Conservation (phyloP, 2,113 vertebrate genomes). For the Mus musculus region GRCm39 chr10:122178501-122179000, state of each 20-base stretch:
- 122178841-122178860: background rate
- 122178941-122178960: background rate
- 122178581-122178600: background rate
- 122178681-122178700: constrained; percentile 41
- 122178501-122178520: background rate
- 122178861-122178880: constrained; percentile 21
- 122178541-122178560: background rate
- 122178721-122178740: background rate
- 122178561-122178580: background rate
- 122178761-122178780: background rate
- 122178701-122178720: background rate
- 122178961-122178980: background rate
- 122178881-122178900: constrained; percentile 36
- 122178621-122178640: constrained; percentile 27
- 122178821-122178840: background rate
- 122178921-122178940: constrained; percentile 10
- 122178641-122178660: background rate
- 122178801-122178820: background rate
- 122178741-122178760: background rate
- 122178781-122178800: constrained; percentile 27
- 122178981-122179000: background rate
- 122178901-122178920: background rate
- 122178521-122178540: background rate
- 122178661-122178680: background rate
- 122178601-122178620: background rate